Percentiles rank a stretch among this genome's conserved stretches.
Conservation (phyloP, 2,113 vertebrate species). For the Sapayoa aenigma region DNA sequence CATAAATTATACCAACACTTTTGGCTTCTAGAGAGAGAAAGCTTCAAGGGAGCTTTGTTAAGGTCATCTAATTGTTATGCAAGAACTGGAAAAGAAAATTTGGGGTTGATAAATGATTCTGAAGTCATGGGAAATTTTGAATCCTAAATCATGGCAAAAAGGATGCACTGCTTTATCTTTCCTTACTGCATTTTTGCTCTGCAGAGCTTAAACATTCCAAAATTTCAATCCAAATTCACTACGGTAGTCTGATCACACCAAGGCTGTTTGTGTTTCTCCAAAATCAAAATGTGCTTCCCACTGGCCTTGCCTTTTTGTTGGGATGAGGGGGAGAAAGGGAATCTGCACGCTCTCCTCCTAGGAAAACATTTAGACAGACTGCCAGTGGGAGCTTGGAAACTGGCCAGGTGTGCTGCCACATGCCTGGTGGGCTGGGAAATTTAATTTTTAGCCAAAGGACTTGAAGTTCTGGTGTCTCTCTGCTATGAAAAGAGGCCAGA, state of each 20-base stretch:
- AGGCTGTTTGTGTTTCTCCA: neutral
- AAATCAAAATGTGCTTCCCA: neutral
- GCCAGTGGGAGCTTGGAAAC: neutral
- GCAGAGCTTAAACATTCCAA: neutral
- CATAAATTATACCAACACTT: neutral
- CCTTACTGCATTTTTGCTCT: neutral
- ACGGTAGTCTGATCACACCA: neutral
- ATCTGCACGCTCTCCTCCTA: fast-evolving
- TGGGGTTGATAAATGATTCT: neutral
- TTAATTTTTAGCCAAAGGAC: neutral
- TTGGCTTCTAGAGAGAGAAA: neutral
- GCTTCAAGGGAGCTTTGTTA: neutral
- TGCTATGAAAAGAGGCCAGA: neutral
- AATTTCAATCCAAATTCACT: neutral
- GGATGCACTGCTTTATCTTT: neutral
- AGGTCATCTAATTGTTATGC: neutral
- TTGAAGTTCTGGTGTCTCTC: neutral
- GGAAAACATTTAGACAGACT: neutral
- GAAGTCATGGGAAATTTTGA: neutral
- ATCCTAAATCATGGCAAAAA: neutral
- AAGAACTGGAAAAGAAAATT: neutral
- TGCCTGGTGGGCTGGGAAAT: neutral
- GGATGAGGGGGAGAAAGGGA: neutral
- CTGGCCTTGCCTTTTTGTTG: neutral
- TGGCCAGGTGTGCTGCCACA: neutral